phyloP scores from a whole-genome alignment of 2,113 vertebrate species.

The Pagrus major region DNA sequence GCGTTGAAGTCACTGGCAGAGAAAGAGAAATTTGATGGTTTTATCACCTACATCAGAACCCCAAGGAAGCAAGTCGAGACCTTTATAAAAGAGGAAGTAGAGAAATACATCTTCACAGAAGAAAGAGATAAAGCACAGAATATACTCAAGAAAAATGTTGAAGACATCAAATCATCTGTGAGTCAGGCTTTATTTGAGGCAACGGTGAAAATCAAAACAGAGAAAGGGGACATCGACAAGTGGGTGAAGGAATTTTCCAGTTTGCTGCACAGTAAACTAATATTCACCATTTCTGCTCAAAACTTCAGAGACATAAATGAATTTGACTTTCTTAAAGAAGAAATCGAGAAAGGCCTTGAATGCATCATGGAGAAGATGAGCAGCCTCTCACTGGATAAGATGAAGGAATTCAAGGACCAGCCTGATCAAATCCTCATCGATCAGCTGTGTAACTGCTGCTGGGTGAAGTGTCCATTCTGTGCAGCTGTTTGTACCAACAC shows the following conservation, averaged over 20 bases:
- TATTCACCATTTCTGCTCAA: constrained; percentile 5
- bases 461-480: constrained; percentile 78
- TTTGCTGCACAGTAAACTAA: not conserved
- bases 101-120: constrained; percentile 49
- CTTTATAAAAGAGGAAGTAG: constrained; percentile 67
- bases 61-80: constrained; percentile 48
- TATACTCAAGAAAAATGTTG: constrained; percentile 38
- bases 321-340: constrained; percentile 58
- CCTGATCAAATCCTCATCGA: constrained; percentile 63
- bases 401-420: not conserved
- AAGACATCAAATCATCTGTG: not conserved
- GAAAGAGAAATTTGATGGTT: too few relatives aligned
- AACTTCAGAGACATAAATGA: constrained; percentile 16
- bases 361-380: fast-evolving
- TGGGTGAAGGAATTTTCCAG: constrained; percentile 53
- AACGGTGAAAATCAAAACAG: constrained; percentile 14
- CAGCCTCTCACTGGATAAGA: not conserved
- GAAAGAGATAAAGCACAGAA: not conserved
- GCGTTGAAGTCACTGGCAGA: too few relatives aligned
- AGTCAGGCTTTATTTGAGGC: constrained; percentile 55
- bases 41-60: not conserved
- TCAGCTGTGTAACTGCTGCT: constrained; percentile 75
- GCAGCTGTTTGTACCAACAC: constrained; percentile 75
- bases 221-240: not conserved
- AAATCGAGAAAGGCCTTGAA: not conserved